Conservation (phyloP, 2,797 vertebrate genomes). For the Syncerus caffer region DNA sequence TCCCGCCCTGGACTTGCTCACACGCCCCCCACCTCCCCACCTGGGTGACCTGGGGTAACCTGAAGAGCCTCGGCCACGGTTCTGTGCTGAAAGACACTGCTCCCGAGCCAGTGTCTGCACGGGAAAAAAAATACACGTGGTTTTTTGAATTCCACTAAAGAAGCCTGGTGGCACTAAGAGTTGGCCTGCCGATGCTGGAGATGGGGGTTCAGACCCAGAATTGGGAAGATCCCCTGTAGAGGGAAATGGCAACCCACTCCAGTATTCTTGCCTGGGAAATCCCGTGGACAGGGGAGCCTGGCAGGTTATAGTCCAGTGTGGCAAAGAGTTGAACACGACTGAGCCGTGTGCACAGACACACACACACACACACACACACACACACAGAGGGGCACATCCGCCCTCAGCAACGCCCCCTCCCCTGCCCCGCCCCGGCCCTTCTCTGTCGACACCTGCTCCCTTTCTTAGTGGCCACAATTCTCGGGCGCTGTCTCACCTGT, state of each 20-base stretch:
- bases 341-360: fast-evolving
- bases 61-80: fast-evolving
- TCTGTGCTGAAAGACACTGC: fast-evolving
- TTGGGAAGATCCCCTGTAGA: not conserved
- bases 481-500: fast-evolving
- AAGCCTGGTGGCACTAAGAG: not conserved
- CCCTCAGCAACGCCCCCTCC: fast-evolving
- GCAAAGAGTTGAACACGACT: not conserved
- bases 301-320: not conserved
- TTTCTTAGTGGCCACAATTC: fast-evolving
- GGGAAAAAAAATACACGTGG: fast-evolving
- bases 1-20: not conserved
- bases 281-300: not conserved
- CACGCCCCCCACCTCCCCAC: fast-evolving
- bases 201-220: not conserved
- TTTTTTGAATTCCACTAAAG: not conserved
- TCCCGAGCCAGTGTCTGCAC: fast-evolving
- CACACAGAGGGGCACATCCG: not conserved
- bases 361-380: fast-evolving
- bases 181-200: fast-evolving
- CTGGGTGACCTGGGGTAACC: not conserved
- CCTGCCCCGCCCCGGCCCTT: fast-evolving
- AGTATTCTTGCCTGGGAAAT: not conserved
- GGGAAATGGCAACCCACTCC: not conserved
- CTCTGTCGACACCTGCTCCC: fast-evolving